A percentile compares a stretch with the other conserved stretches of the same genome.
phyloP scores from a whole-genome alignment of 2,797 vertebrate species.

The Gephyroberyx darwinii region DNA sequence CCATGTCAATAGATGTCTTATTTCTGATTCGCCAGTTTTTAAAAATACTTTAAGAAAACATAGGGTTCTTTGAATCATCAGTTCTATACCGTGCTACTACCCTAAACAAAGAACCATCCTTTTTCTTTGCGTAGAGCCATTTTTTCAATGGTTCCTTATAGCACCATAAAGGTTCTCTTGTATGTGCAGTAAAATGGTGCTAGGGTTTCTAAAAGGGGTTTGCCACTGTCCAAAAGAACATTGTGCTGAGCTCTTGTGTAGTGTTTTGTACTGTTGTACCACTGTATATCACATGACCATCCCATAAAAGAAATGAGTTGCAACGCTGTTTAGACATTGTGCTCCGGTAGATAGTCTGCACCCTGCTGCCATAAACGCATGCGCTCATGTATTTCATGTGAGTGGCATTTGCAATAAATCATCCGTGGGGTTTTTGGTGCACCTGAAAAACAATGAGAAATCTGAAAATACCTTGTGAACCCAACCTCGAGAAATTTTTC shows the following conservation, averaged over 20 bases:
- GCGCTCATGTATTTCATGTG: slow-evolving; percentile 1
- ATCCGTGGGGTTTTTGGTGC: not conserved
- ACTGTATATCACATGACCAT: not conserved
- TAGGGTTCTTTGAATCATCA: no score
- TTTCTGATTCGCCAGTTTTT: no score
- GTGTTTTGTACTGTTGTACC: not conserved
- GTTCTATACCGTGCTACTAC: no score
- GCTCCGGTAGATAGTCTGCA: not conserved
- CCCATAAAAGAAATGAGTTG: slow-evolving; percentile 4
- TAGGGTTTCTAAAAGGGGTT: no score
- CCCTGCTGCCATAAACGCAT: not conserved
- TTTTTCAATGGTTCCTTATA: no score
- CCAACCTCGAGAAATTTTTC: not conserved
- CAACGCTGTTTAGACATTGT: not conserved
- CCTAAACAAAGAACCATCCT: no score
- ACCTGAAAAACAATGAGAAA: not conserved
- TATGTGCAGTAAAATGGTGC: no score
- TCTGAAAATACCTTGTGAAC: slow-evolving; percentile 6
- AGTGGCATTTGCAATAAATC: slow-evolving; percentile 2
- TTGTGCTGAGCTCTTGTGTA: not conserved
- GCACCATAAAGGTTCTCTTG: no score
- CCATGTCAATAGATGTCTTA: no score
- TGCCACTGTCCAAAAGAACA: no score
- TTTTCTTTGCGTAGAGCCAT: no score
- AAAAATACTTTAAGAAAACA: no score